A percentile compares a stretch with the other conserved stretches of the same genome.
phyloP scores from a whole-genome alignment of 2,888 invertebrate genomes.

The Hermaeophaga mercurialis region DNA sequence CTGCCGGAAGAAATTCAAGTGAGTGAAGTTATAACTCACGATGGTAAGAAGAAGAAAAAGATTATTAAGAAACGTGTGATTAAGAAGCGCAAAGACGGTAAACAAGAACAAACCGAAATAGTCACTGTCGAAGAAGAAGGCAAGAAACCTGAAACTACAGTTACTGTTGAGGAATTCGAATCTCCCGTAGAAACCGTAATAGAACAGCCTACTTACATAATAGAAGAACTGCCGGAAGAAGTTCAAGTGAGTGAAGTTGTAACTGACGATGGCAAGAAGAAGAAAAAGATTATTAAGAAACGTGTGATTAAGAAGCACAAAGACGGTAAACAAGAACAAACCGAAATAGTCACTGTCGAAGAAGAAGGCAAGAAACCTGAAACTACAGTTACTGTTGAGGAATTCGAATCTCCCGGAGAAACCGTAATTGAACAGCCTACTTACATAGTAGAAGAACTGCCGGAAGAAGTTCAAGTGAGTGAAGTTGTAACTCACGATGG shows the following conservation, averaged over 20 bases:
- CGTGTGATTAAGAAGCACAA: constrained; percentile 56
- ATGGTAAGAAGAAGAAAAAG: constrained; percentile 49
- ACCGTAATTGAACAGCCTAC: constrained; percentile 53
- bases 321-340: constrained; percentile 51
- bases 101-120: constrained; percentile 53
- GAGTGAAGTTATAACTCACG: constrained; percentile 50
- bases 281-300: constrained; percentile 44
- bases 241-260: constrained; percentile 38
- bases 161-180: constrained; percentile 44
- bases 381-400: constrained; percentile 46
- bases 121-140: constrained; percentile 49
- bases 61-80: constrained; percentile 53
- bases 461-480: constrained; percentile 41
- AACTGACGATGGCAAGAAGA: constrained; percentile 38
- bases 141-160: constrained; percentile 54
- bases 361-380: constrained; percentile 47
- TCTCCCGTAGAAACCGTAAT: constrained; percentile 30
- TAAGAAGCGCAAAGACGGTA: constrained; percentile 56
- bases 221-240: constrained; percentile 47
- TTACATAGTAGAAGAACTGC: constrained; percentile 50
- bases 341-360: constrained; percentile 57
- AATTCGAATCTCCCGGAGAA: constrained; percentile 43
- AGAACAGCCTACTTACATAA: constrained; percentile 35
- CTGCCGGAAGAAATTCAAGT: constrained; percentile 43
- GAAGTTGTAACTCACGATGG: constrained; percentile 43